Conservation (phyloP, 2,797 vertebrate genomes). For the Pempheris klunzingeri region DNA sequence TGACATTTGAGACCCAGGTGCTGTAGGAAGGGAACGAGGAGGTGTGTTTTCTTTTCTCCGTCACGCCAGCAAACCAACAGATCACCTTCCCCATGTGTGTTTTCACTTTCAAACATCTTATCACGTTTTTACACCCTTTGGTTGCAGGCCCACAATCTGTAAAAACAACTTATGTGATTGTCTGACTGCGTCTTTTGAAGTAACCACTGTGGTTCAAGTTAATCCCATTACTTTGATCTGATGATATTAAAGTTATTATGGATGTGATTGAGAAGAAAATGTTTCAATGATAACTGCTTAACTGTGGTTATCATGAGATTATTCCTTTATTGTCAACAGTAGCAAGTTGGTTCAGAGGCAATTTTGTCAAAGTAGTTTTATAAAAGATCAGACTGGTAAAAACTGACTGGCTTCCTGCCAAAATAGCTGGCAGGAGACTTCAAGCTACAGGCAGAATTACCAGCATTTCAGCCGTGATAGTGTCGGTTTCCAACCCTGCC, state of each 20-base stretch:
- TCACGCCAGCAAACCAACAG: slow-evolving; percentile 49
- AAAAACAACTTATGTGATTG: slow-evolving; percentile 53
- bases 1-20: slow-evolving; percentile 73
- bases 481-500: slow-evolving; percentile 78
- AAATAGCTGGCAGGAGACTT: slow-evolving; percentile 54
- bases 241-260: slow-evolving; percentile 51
- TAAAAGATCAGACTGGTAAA: slow-evolving; percentile 53
- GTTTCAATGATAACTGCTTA: slow-evolving; percentile 40
- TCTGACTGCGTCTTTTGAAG: slow-evolving; percentile 58
- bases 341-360: slow-evolving; percentile 65
- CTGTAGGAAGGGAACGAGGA: slow-evolving; percentile 39
- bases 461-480: slow-evolving; percentile 50
- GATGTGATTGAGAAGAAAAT: slow-evolving; percentile 39
- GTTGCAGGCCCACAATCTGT: slow-evolving; percentile 46
- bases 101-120: slow-evolving; percentile 50
- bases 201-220: slow-evolving; percentile 51
- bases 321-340: slow-evolving; percentile 37
- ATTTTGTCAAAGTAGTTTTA: slow-evolving; percentile 47
- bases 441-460: slow-evolving; percentile 61
- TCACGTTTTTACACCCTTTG: slow-evolving; percentile 58
- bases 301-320: slow-evolving; percentile 29
- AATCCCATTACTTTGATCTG: slow-evolving; percentile 70
- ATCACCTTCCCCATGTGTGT: slow-evolving; percentile 58
- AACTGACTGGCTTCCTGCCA: slow-evolving; percentile 57
- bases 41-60: slow-evolving; percentile 29